Evolutionary conservation across 2,888 invertebrate species (phyloP), one percentile per base, ranked within the genome.

Genomic region (Theretra japonica): DNA sequence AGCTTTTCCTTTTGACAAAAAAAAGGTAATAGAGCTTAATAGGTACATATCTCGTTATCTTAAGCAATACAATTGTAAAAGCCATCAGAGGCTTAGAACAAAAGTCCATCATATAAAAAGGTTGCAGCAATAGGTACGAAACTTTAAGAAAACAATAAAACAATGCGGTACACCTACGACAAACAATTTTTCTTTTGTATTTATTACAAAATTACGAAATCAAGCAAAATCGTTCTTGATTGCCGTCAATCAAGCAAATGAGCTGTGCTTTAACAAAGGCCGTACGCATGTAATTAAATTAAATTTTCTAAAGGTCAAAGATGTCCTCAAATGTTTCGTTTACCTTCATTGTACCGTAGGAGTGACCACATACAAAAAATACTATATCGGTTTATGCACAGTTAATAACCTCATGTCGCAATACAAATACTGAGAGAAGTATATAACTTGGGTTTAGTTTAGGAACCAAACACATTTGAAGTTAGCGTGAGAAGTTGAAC

Each of bases 281-380:
- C 74, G 69, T 73, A 77, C 69, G 62, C 21, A 62, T 21, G 62
- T 62, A 33, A 62, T 62, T 65, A 65, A 41, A 48, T 65, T 65
- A 58, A 58, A 58, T 25, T 58, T 48, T 23, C 48, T 48, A 65
- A 65, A 65, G 65, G 65, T 65, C 85, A 83, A 83, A 78, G 75
- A 80, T 85, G 88, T 90, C 91, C 89, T 90, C 87, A 86, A 86
- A 87, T 78, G 79, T 81, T 82, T 80, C 83, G 77, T 77, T 86
- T 84, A 85, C 88, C 88, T 87, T 88, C 88, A 84, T 76, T 80
- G 73, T 81, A 80, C 82, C 76, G 80, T 82, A 83, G 85, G 86
- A 88, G 87, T 84, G 87, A 87, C 88, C 86, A 83, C 82, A 85
- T 75, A 83, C 80, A 88, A 86, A 90, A 90, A 90, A 88, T 89